Evolutionary conservation across 2,797 vertebrate genomes (phyloP), one percentile per base, ranked within the genome.

Genomic region (Mus spretus): DNA sequence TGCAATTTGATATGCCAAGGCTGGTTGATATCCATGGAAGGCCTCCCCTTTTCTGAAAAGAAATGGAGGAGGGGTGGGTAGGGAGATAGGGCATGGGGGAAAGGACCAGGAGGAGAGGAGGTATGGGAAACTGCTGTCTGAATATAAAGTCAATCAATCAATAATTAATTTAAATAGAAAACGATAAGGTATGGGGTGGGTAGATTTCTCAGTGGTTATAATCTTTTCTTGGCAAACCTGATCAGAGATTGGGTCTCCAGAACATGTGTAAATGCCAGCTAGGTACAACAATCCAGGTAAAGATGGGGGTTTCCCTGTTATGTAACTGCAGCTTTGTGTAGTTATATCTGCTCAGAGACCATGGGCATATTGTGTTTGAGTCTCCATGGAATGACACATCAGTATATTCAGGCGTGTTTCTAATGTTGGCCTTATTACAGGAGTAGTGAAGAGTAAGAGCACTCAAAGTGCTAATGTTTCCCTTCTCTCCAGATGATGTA

Each of bases 251-350:
- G 22, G 22, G 47, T 85, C 2, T 59, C 26, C 28, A 84, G 82
- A 84, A 65, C 28, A n/a, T 47, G 22, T 59, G 24, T 26, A 37
- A 59, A 61, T 82, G 6, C 22, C 50, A 57, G 12, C 34, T 15
- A 34, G 22, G 34, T 87, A 37, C 53, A 24, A 50, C 12, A 37
- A 53, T 57, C 50, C 8, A 40, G 85, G 22, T 26, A 87, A 12
- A 55, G 31, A 50, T 19, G 17, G 8, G 20, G n/a, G 14, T 74
- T 87, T 74, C 50, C 34, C 65, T 88, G 97, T 6, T 19, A 17
- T 95, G 31, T 96, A 97, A 80, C 96, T 98, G 74, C 90, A 96
- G 91, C 89, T 96, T 88, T 95, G 87, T 96, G 74, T 90, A 96
- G 93, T 92, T 96, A 86, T 95, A 87, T 96, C 88, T 85, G 75